A percentile compares a stretch with the other conserved stretches of the same genome.
Evolutionary conservation across 2,113 vertebrate genomes (phyloP).

Genomic region (Sprattus sprattus): DNA sequence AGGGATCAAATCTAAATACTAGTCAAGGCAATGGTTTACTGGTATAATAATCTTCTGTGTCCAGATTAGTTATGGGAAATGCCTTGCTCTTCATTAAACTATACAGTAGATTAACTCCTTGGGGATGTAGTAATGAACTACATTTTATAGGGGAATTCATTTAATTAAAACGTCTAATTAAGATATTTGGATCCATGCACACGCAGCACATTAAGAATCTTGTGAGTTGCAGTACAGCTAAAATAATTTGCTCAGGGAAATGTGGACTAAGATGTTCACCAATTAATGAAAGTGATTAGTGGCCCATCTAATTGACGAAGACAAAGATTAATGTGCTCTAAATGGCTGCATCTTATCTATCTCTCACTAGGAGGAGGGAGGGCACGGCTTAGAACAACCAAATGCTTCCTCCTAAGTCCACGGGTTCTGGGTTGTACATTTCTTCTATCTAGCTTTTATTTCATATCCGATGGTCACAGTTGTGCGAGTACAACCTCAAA

Average conservation of each 20-base stretch:
- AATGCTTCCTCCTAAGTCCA: neutral
- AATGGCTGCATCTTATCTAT: neutral
- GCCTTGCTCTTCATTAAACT: neutral
- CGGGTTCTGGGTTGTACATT: neutral
- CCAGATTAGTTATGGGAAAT: neutral
- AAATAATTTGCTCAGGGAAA: constrained; percentile 28
- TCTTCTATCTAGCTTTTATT: neutral
- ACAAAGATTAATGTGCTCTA: constrained; percentile 7
- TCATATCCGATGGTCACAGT: neutral
- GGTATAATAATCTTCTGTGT: neutral
- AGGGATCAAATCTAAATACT: neutral
- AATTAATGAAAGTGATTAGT: constrained; percentile 32
- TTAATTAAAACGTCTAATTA: constrained; percentile 42
- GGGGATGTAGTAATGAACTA: constrained; percentile 54
- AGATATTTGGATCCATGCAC: constrained; percentile 27
- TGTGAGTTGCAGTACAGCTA: constrained; percentile 1
- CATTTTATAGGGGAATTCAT: constrained; percentile 45
- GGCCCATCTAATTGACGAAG: constrained; percentile 2
- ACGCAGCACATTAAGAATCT: constrained; percentile 30
- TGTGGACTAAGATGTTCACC: constrained; percentile 20
- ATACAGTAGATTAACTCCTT: constrained; percentile 48
- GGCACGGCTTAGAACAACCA: neutral
- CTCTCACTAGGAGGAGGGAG: neutral
- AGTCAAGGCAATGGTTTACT: neutral
- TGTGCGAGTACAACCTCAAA: neutral